Evolutionary conservation across 2,797 vertebrate genomes (phyloP), one percentile per base, ranked within the genome.

Genomic region (Peromyscus melanophrys): DNA sequence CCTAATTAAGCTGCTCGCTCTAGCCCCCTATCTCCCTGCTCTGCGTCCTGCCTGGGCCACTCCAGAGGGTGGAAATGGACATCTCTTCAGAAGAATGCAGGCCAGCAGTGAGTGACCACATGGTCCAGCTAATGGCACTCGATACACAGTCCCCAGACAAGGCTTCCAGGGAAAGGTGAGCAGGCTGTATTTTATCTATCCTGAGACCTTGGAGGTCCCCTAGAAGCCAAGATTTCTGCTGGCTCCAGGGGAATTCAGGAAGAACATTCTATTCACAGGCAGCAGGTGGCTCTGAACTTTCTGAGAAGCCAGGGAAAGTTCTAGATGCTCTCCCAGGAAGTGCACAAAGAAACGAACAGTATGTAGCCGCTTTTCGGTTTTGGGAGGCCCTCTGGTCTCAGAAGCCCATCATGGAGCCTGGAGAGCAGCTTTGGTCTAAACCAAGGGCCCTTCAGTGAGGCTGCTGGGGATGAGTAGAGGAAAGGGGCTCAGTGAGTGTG

Each of bases 231-330:
- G 89, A 83, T 57, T 92, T 80, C 61, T 25, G 7, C 0, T 21
- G 49, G 61, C 29, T 23, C 67, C 34, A 4, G 31, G 19, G 11
- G 52, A 81, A 46, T 29, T 55, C 73, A 89, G 27, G 55, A 49
- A 92, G 76, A 94, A 69, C 27, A 82, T 92, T 63, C 40, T 77
- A 91, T 92, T 94, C 84, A 63, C 27, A 57, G 43, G 37, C 46
- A 84, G 5, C 40, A 94, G 40, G 57, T 73, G 65, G 91, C 76
- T 93, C 80, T 52, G 37, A 61, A 59, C 19, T 16, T 94, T 77
- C 92, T 65, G 59, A 92, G 88, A 82, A 80, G 86, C 80, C 90
- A 77, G 57, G 82, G 67, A 65, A 92, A 96, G 83, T 96, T 89
- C 83, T 94, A 75, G 82, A n/a, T 75, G 73, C 67, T 95, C 67